Conservation (phyloP, 1,140 invertebrate genomes). For the Caenorhabditis latens region DNA sequence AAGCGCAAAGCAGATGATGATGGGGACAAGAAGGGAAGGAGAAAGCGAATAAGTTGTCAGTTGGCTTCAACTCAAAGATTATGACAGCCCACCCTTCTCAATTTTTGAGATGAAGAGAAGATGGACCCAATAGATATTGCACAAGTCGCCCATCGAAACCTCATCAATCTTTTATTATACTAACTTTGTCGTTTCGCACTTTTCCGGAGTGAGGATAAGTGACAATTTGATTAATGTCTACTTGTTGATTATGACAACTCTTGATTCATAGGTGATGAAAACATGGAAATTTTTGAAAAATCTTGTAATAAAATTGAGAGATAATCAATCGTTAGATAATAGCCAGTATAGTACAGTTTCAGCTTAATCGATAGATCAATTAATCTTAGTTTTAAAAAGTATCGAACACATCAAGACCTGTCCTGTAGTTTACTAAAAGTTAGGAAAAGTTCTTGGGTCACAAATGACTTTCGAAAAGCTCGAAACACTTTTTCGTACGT, state of each 20-base stretch:
- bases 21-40: neutral
- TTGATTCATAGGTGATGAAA: neutral
- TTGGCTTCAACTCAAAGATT: conserved; percentile 55
- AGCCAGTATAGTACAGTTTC: too few species aligned
- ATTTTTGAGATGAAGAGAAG: conserved; percentile 32
- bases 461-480: too few species aligned
- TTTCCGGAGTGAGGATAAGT: neutral
- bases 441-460: too few species aligned
- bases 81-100: conserved; percentile 15
- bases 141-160: neutral
- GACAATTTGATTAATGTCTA: conserved; percentile 35
- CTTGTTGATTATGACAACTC: neutral
- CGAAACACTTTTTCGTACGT: too few species aligned
- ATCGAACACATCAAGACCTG: too few species aligned
- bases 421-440: too few species aligned
- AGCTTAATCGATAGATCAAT: too few species aligned
- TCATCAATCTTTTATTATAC: conserved; percentile 57
- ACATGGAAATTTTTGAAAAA: too few species aligned
- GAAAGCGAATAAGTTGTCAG: conserved; percentile 38
- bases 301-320: too few species aligned
- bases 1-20: conserved; percentile 32
- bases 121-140: conserved; percentile 42
- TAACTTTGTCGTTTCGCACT: conserved; percentile 48
- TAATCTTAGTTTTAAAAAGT: too few species aligned
- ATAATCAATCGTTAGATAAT: too few species aligned